Base-by-base conservation (phyloP, 2,113 vertebrate genomes). In the Ailurus styani region DNA sequence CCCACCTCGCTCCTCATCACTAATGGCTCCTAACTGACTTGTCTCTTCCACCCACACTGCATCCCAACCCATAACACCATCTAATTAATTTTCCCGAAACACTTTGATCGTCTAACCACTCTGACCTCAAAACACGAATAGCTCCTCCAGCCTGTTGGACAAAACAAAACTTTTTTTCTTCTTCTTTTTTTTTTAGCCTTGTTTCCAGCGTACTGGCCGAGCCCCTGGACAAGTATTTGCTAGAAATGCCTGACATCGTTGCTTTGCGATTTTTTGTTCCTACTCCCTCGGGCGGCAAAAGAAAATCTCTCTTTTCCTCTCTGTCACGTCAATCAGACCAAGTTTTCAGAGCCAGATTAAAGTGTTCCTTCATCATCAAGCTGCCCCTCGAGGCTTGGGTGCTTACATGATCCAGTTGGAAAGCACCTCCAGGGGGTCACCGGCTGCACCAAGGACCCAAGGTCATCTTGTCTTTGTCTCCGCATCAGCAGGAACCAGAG, bases 61-160 rank as follows among this genome's bases (percentile, higher is more conserved):
- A 23, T 72, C 70, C 78, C 90, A 96, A 82, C 55, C 83, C 94
- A 55, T 57, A 90, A 77, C 81, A 94, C 50, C 62, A 90, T 89
- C 83, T 96, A 90, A 95, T 96, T 92, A 95, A 95, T 68, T 96
- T 84, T 91, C 70, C 85, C 5, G 23, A 95, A 85, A 57, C 52
- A 31, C 84, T 97, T 96, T 93, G 97, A 96, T 92, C 94, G 31
- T 55, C n/a, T 54, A 88, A 87, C 52, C 84, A 91, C 81, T 52
- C 52, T 90, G 90, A 93, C 85, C 93, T 88, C 73, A 78, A 52
- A 62, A 77, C 47, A 23, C 21, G 54, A 88, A 50, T 85, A 82
- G 82, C 27, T 88, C 13, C 31, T 84, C 83, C 15, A 27, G 66
- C 47, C 42, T 31, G 25, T 54, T 64, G 75, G 87, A 93, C 66